phyloP scores from a whole-genome alignment of 2,797 vertebrate genomes.

The Steatocranus sp. region DNA sequence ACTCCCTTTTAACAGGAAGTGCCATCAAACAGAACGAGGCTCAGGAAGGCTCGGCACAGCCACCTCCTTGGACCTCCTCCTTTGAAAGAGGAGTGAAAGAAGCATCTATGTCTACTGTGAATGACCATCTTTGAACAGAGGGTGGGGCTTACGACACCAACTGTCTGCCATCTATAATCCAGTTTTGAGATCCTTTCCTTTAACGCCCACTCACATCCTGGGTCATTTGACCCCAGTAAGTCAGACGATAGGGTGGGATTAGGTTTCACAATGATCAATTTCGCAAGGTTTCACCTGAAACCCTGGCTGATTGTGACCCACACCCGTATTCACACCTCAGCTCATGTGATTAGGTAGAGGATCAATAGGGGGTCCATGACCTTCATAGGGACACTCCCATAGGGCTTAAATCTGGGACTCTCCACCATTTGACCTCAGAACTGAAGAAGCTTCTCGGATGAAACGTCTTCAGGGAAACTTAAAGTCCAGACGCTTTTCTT shows the following conservation, averaged over 20 bases:
- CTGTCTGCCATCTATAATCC: rapidly evolving
- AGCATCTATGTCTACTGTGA: rapidly evolving
- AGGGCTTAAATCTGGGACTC: not conserved
- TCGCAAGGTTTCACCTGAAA: not conserved
- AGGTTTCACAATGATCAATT: rapidly evolving
- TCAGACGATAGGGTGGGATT: not conserved
- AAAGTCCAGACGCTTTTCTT: not conserved
- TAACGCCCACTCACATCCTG: not conserved
- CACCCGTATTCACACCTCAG: not conserved
- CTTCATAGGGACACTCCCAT: not conserved
- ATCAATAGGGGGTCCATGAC: not conserved
- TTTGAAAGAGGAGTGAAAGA: not conserved
- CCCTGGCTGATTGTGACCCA: rapidly evolving
- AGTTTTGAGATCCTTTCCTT: not conserved
- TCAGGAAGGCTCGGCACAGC: not conserved
- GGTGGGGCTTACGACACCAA: rapidly evolving
- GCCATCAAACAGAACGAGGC: rapidly evolving
- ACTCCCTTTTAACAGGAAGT: not conserved
- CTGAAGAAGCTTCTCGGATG: rapidly evolving
- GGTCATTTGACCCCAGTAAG: rapidly evolving
- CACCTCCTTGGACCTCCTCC: not conserved
- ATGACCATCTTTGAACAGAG: not conserved
- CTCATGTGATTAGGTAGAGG: rapidly evolving
- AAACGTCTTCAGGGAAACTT: not conserved
- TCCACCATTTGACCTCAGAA: rapidly evolving